Percentiles rank a stretch among this genome's conserved stretches.
phyloP scores from a whole-genome alignment of 2,113 vertebrate genomes.

The Zosterops japonicus region DNA sequence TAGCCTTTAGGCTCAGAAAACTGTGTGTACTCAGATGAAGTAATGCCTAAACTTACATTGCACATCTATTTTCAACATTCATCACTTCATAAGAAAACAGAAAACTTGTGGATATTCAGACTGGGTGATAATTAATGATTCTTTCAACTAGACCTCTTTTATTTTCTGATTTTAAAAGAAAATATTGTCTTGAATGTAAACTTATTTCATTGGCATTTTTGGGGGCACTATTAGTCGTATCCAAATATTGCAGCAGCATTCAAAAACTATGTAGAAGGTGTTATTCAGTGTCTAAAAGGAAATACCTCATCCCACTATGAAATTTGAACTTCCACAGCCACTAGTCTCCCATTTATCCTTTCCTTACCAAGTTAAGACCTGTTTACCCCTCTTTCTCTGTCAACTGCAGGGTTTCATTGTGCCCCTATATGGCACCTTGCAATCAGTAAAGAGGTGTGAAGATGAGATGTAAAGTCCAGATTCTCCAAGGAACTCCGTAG shows the following conservation, averaged over 20 bases:
- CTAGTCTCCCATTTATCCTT: neutral
- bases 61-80: neutral
- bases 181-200: neutral
- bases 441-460: neutral
- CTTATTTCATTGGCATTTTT: neutral
- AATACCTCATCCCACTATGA: neutral
- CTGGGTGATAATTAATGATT: neutral
- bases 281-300: neutral
- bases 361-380: neutral
- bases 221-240: neutral
- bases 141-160: neutral
- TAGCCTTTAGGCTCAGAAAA: neutral
- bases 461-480: neutral
- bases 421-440: rapidly evolving
- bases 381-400: neutral
- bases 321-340: neutral
- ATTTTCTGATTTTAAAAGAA: neutral
- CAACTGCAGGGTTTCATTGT: neutral
- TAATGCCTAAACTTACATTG: neutral
- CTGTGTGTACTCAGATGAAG: neutral
- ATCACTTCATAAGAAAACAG: neutral
- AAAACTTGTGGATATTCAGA: neutral
- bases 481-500: neutral
- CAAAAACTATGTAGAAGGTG: neutral
- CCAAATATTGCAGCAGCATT: neutral